Conservation (phyloP, 2,113 vertebrate genomes). For the Otis tarda region DNA sequence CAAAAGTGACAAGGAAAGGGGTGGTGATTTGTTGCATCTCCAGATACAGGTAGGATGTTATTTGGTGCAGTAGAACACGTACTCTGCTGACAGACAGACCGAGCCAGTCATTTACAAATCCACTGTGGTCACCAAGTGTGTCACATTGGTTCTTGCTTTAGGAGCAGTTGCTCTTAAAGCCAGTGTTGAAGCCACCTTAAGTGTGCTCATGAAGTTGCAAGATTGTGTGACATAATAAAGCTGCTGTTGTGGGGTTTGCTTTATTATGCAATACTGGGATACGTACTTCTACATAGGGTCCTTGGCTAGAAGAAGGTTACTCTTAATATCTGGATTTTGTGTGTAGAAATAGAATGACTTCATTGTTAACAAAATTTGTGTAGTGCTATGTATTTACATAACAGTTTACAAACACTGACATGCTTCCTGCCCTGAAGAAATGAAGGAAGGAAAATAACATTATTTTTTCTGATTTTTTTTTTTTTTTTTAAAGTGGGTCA, state of each 20-base stretch:
- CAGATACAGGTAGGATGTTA: neutral
- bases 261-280: neutral
- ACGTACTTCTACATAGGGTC: neutral
- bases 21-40: neutral
- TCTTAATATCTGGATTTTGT: neutral
- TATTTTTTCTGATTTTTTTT: neutral
- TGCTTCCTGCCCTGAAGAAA: slow-evolving; percentile 25
- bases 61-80: neutral
- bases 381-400: neutral
- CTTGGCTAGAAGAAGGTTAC: neutral
- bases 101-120: neutral
- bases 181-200: neutral
- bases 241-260: neutral
- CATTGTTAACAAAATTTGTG: slow-evolving; percentile 20
- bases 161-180: neutral
- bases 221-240: neutral
- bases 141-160: neutral
- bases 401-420: slow-evolving; percentile 12
- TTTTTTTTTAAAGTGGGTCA: slow-evolving; percentile 34
- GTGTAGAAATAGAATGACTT: neutral
- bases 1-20: neutral
- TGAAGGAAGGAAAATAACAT: neutral
- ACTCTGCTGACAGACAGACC: neutral
- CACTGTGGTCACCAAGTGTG: neutral
- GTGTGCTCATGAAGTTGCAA: neutral